These are phyloP conservation scores for Nilaparvata lugens DNA, from an alignment of 1,140 invertebrate species.

Conservation along the genomic window DNA sequence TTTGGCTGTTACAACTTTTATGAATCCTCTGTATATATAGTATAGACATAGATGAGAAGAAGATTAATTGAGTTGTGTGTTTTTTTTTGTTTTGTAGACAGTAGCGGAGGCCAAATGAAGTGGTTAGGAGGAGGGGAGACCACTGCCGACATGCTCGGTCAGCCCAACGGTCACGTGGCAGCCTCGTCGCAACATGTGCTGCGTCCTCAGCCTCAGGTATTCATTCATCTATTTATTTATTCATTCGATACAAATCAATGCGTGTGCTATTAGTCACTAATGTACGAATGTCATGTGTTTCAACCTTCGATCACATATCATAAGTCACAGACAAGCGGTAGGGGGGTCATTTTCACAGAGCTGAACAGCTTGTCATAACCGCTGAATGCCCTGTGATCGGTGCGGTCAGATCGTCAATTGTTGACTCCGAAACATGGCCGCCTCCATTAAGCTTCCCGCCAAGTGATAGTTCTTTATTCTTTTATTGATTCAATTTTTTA, in stretches of 20 bases:
- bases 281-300: background rate
- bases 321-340: no score
- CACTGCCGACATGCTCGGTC: constrained; percentile 22
- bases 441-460: no score
- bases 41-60: no score
- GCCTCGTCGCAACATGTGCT: constrained; percentile 14
- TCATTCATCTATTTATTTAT: constrained; percentile 3
- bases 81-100: no score
- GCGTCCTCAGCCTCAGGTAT: constrained; percentile 13
- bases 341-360: no score
- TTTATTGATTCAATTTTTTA: background rate
- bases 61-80: no score
- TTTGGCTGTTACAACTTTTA: no score
- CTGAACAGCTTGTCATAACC: no score
- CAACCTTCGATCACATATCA: no score
- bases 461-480: background rate
- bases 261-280: background rate
- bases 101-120: constrained; percentile 22
- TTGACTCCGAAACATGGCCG: background rate
- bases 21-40: no score
- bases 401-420: no score
- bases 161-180: constrained; percentile 18
- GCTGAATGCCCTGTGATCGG: no score
- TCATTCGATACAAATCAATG: background rate
- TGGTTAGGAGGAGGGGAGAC: constrained; percentile 23